phyloP scores from a whole-genome alignment of 2,113 vertebrate species.

The Circaetus gallicus region DNA sequence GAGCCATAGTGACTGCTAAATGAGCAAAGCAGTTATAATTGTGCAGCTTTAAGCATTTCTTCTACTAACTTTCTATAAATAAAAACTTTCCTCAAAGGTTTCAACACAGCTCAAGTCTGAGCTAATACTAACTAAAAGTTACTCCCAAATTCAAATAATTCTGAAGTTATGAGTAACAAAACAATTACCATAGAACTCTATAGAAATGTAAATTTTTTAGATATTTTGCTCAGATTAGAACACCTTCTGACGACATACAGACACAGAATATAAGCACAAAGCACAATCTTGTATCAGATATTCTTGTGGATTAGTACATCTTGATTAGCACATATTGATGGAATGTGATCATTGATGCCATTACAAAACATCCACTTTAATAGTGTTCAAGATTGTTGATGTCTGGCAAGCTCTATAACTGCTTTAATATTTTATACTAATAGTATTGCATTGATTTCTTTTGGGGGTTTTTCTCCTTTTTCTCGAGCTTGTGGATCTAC shows the following conservation, averaged over 20 bases:
- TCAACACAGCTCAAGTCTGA: not conserved
- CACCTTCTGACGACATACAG: not conserved
- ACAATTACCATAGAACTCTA: not conserved
- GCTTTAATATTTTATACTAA: conserved; percentile 9
- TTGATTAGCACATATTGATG: not conserved
- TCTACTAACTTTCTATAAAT: not conserved
- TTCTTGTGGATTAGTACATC: not conserved
- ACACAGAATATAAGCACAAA: not conserved
- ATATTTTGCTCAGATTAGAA: not conserved
- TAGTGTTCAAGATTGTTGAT: not conserved
- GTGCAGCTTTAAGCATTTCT: not conserved
- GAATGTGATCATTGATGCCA: not conserved
- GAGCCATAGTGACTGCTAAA: not conserved
- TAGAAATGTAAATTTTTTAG: not conserved
- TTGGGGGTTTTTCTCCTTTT: not conserved
- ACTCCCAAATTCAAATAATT: not conserved
- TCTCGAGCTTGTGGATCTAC: not conserved
- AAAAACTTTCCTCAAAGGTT: not conserved
- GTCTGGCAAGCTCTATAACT: not conserved
- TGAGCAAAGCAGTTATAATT: not conserved
- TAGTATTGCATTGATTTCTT: not conserved
- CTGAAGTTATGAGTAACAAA: not conserved
- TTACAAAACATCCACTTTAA: not conserved
- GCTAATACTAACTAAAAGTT: not conserved
- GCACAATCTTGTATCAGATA: not conserved